These are phyloP conservation scores for Bombus terrestris DNA, from an alignment of 1,140 invertebrate genomes.

Conservation along the genomic window DNA sequence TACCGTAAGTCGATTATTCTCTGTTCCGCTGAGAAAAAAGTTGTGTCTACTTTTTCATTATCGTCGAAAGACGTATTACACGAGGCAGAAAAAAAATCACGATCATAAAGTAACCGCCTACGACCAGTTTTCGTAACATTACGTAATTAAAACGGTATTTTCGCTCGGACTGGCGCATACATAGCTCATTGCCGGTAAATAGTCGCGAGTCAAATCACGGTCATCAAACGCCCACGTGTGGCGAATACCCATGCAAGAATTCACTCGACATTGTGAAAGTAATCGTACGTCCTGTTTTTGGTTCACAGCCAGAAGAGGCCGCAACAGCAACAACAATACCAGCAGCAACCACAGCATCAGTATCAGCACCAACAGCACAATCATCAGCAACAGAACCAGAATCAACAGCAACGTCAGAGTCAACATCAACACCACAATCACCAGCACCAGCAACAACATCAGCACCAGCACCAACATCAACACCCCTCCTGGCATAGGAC, in stretches of 20 bases:
- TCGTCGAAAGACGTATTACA: too few species aligned
- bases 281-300: slow-evolving; percentile 40
- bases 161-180: background rate
- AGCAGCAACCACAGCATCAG: slow-evolving; percentile 21
- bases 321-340: slow-evolving; percentile 58
- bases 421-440: slow-evolving; percentile 56
- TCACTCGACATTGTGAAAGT: background rate
- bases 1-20: too few species aligned
- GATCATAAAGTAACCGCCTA: background rate
- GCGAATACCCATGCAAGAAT: background rate
- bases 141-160: slow-evolving; percentile 9
- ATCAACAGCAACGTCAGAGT: slow-evolving; percentile 54
- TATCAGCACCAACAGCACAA: background rate
- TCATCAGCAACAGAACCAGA: slow-evolving; percentile 44
- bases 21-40: too few species aligned
- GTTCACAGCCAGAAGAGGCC: slow-evolving; percentile 68
- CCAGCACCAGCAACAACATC: slow-evolving; percentile 53
- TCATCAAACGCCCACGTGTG: slow-evolving; percentile 7
- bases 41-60: too few species aligned
- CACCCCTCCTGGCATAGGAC: slow-evolving; percentile 79
- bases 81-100: too few species aligned
- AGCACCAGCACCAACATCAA: slow-evolving; percentile 61
- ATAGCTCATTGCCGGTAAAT: background rate
- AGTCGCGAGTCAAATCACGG: slow-evolving; percentile 5
- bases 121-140: background rate